Evolutionary conservation across 2,888 invertebrate genomes (phyloP).

Genomic region (Acholoe squamosa): DNA sequence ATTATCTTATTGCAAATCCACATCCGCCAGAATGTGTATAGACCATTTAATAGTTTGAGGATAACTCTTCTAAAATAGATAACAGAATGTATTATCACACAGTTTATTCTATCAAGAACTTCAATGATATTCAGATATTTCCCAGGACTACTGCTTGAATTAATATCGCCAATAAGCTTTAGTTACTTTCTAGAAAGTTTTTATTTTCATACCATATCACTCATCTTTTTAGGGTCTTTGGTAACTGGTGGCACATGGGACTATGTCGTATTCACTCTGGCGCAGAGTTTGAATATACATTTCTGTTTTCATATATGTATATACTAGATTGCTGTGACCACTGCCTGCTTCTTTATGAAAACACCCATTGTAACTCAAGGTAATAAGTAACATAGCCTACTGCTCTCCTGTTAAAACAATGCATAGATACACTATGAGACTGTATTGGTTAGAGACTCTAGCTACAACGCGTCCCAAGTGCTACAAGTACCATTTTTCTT

Average conservation of each 20-base stretch:
- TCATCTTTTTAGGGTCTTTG: background rate
- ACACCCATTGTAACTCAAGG: slow-evolving; percentile 15
- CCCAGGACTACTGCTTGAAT: too few relatives aligned
- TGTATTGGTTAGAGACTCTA: background rate
- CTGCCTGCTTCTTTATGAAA: slow-evolving; percentile 32
- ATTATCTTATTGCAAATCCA: too few relatives aligned
- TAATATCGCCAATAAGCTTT: too few relatives aligned
- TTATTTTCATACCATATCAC: background rate
- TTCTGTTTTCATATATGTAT: slow-evolving; percentile 3
- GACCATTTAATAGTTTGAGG: too few relatives aligned
- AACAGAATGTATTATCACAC: too few relatives aligned
- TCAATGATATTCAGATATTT: too few relatives aligned
- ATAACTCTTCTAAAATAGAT: too few relatives aligned
- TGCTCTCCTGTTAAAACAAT: background rate
- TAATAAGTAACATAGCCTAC: background rate
- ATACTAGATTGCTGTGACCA: slow-evolving; percentile 56
- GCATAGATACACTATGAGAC: slow-evolving; percentile 44
- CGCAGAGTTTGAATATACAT: background rate
- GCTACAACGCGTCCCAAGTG: background rate
- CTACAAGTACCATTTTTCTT: background rate
- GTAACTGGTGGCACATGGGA: slow-evolving; percentile 38
- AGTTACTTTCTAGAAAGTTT: too few relatives aligned
- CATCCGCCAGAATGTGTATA: too few relatives aligned
- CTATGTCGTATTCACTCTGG: background rate
- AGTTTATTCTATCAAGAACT: too few relatives aligned